Evolutionary conservation across 2,113 vertebrate species (phyloP).

Genomic region (Oreochromis tanganicae): DNA sequence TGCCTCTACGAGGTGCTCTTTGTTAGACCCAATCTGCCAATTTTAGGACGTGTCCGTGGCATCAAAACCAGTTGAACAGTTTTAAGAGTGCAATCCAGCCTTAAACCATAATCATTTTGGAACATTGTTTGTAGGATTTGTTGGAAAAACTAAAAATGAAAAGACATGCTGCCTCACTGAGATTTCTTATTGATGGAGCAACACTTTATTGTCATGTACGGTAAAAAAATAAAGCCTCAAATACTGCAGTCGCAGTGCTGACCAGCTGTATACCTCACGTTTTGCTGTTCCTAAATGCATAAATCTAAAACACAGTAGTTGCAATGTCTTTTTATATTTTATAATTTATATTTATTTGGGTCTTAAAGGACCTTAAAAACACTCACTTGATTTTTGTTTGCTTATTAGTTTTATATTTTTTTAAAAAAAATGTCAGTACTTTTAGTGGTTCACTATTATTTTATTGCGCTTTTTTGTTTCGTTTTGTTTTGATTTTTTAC

Average conservation of each 20-base stretch:
- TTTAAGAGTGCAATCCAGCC: neutral
- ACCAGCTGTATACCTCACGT: neutral
- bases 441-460: neutral
- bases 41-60: neutral
- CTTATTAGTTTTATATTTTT: neutral
- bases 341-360: neutral
- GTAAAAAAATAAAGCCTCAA: too few species aligned
- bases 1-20: neutral
- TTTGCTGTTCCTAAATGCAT: neutral
- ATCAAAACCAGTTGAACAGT: neutral
- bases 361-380: neutral
- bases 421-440: neutral
- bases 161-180: neutral
- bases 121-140: neutral
- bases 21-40: rapidly evolving
- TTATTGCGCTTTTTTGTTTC: neutral
- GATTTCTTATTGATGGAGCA: neutral
- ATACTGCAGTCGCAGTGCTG: neutral
- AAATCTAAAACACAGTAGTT: neutral
- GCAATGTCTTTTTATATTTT: neutral
- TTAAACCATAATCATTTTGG: rapidly evolving
- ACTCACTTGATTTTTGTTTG: neutral
- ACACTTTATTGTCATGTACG: too few species aligned
- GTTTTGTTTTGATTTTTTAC: neutral
- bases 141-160: neutral